These are phyloP conservation scores for Tubulanus polymorphus DNA, from an alignment of 2,888 invertebrate species.

Conservation along the genomic window DNA sequence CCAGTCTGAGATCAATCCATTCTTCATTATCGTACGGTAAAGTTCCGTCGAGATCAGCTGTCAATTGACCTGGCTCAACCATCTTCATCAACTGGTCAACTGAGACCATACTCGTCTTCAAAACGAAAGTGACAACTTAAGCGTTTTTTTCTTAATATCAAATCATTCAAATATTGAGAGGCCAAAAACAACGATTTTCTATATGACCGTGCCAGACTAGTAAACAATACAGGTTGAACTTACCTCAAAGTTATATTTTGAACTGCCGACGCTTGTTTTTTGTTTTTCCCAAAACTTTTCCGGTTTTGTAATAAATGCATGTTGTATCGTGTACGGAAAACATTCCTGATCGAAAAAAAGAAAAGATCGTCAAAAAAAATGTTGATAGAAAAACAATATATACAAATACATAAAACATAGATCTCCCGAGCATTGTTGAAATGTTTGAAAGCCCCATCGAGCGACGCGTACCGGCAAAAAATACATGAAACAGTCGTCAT, in stretches of 20 bases:
- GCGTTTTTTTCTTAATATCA: no score
- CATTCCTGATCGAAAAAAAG: conserved; percentile 83
- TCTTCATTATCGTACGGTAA: conserved; percentile 92
- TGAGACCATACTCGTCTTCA: conserved; percentile 92
- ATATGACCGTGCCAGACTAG: no score
- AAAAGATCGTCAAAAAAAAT: no score
- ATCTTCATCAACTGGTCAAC: conserved; percentile 89
- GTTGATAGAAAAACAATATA: not conserved
- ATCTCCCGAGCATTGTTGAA: no score
- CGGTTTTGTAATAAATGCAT: conserved; percentile 95
- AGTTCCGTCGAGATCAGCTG: conserved; percentile 88
- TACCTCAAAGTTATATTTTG: conserved; percentile 99
- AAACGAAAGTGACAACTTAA: conserved; percentile 34
- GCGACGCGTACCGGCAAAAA: no score
- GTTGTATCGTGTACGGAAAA: conserved; percentile 82
- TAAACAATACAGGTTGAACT: no score
- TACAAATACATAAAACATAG: not conserved
- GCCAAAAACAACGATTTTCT: no score
- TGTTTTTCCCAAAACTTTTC: conserved; percentile 99
- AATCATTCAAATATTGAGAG: no score
- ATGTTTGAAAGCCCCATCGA: no score
- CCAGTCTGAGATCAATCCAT: conserved; percentile 91
- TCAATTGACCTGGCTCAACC: conserved; percentile 88
- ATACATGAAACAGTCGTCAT: no score
- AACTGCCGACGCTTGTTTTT: conserved; percentile 91